Evolutionary conservation across 1,140 invertebrate genomes (phyloP).

Genomic region (Lithobius niger): DNA sequence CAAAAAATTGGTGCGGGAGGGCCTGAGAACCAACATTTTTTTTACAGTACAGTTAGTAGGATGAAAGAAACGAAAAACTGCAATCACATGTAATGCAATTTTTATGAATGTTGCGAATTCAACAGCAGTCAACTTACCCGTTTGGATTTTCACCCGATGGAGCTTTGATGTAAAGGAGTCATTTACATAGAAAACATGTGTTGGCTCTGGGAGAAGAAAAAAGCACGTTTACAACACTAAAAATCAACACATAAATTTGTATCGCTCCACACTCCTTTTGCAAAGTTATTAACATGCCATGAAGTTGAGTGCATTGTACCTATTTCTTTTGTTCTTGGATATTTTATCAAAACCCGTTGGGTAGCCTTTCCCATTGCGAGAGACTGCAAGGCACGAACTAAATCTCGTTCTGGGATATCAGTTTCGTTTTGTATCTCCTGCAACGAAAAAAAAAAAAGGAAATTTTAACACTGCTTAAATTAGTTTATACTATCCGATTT

Average conservation of each 20-base stretch:
- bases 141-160: slow-evolving; percentile 58
- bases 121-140: no score
- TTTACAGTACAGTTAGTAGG: no score
- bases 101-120: no score
- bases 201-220: slow-evolving; percentile 45
- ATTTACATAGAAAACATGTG: slow-evolving; percentile 89
- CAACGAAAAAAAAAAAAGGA: slow-evolving; percentile 9
- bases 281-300: no score
- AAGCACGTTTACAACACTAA: not conserved
- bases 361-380: slow-evolving; percentile 96
- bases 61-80: no score
- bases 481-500: no score
- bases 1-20: no score
- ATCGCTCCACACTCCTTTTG: no score
- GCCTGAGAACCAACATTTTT: no score
- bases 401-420: slow-evolving; percentile 92
- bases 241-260: not conserved
- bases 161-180: slow-evolving; percentile 96
- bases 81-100: no score
- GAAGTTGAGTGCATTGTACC: no score
- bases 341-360: slow-evolving; percentile 87
- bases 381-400: slow-evolving; percentile 88
- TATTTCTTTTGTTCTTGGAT: slow-evolving; percentile 91
- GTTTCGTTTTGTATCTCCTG: slow-evolving; percentile 93
- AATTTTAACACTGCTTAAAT: not conserved